Evolutionary conservation across 1,140 invertebrate genomes (phyloP), one percentile per base, ranked within the genome.

Genomic region (Brachionus manjavacas): DNA sequence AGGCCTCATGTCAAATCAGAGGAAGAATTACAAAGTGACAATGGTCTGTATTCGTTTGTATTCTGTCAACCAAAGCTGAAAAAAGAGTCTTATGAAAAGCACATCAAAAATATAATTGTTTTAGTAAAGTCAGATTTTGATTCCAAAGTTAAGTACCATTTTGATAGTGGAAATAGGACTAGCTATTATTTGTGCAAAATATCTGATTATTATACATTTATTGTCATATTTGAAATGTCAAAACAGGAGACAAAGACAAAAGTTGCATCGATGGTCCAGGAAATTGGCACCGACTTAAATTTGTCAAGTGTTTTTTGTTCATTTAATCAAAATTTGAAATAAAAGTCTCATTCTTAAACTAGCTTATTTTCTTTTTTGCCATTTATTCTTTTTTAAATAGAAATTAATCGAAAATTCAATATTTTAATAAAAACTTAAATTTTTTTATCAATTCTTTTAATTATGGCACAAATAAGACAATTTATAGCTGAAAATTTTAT

Each of bases 121-220:
- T 35, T 81, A 11, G 35, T 81, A 4, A 60, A 60, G 11, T 39
- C 12, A 11, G 79, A 64, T n/a, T 60, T 64, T 64, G 79, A 81
- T 64, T 46, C 49, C n/a, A 81, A 68, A 64, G 52, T 68, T 11
- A 81, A 68, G 11, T 81, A 64, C 39, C 20, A 39, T 64, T 81
- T 35, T 46, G 79, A 81, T 64, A 60, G 25, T 9, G 23, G 31
- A 12, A 16, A 16, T 6, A 81, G 31, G 39, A 64, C 35, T 9
- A 64, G 49, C 25, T 81, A 81, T 81, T 68, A 81, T 46, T 41
- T 81, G 52, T 64, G 39, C 79, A 81, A 64, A 35, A 41, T 81
- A 46, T 43, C 31, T 0, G 79, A 68, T 64, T 68, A 60, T 81
- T 81, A 81, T 64, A 81, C 64, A 12, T 39, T 81, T n/a, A 23